phyloP scores from a whole-genome alignment of 2,888 invertebrate species.

The Napeogenes sylphis region DNA sequence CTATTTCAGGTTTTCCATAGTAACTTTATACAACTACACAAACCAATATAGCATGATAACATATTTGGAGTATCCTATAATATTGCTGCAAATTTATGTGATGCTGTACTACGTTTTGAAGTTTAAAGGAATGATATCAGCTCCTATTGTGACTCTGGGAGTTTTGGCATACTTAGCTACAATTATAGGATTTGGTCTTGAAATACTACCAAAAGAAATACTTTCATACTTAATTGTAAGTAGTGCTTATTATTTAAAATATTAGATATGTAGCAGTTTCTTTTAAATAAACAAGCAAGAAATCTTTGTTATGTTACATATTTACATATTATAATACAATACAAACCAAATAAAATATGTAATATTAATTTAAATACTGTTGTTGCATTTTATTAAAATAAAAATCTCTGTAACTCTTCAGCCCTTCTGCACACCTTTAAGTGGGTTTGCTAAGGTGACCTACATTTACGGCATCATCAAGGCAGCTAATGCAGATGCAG shows the following conservation, averaged over 20 bases:
- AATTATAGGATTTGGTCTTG: constrained; percentile 46
- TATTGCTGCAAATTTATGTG: constrained; percentile 85
- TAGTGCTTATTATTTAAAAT: constrained; percentile 32
- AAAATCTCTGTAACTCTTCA: constrained; percentile 52
- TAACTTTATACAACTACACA: constrained; percentile 87
- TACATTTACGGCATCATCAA: constrained; percentile 85
- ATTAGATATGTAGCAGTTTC: constrained; percentile 10
- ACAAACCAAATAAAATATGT: background rate
- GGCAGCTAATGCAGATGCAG: constrained; percentile 84
- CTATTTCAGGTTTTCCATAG: constrained; percentile 84
- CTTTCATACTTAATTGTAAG: constrained; percentile 82
- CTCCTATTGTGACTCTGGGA: constrained; percentile 45
- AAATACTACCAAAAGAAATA: constrained; percentile 63
- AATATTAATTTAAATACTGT: constrained; percentile 34
- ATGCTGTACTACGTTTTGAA: constrained; percentile 84
- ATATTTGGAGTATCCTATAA: constrained; percentile 90
- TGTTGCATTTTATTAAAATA: background rate
- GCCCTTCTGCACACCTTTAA: constrained; percentile 87
- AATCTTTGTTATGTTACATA: too few relatives aligned
- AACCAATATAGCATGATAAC: constrained; percentile 85
- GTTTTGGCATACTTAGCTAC: constrained; percentile 51
- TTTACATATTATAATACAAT: too few relatives aligned
- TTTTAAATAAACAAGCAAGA: background rate
- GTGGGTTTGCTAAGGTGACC: constrained; percentile 88
- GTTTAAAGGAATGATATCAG: constrained; percentile 78